Base-by-base conservation (phyloP, 2,113 vertebrate species). In the Eptesicus fuscus region DNA sequence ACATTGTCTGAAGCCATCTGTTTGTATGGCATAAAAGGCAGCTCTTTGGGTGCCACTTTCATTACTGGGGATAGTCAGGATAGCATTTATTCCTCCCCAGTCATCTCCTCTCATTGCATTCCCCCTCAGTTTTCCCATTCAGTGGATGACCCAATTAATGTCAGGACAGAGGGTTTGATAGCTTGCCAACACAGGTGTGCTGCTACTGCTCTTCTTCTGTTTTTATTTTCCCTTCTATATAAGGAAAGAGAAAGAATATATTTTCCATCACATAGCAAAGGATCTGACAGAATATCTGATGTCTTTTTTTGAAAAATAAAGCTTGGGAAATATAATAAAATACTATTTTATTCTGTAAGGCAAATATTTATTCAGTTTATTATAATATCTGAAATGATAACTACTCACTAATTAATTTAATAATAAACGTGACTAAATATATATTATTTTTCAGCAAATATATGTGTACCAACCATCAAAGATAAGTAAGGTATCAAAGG, bases 61-160 rank as follows among this genome's bases (percentile, higher is more conserved):
- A 71, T 95, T 87, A 79, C 35, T 63, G 9, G 10, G 90, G 89
- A 92, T 71, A 47, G 82, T 59, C 61, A 97, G 35, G 61, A 95
- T 63, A 94, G 77, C 47, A 49, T 37, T 51, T 93, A 20, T 87
- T 96, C 95, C 83, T 69, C 70, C 73, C 20, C 63, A 25, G 40
- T 93, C 44, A 80, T 85, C n/a, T 88, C 20, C 61, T 88, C 25
- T 70, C 18, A n/a, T 11, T 74, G 78, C 17, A 18, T 93, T 95
- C 95, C 44, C 91, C 77, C 89, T 94, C 88, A 97, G 73, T 71
- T n/a, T 11, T 17, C 47, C 18, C 65, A 30, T 85, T 44, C 44
- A 69, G 95, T 10, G 20, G 93, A 86, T 93, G 94, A 97, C 74
- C 80, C 70, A 94, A 20, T 94, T 95, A 96, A 40, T 61, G 82